Percentiles rank a stretch among this genome's conserved stretches.
Evolutionary conservation across 2,888 invertebrate genomes (phyloP).

Genomic region (Cosmia pyralina): DNA sequence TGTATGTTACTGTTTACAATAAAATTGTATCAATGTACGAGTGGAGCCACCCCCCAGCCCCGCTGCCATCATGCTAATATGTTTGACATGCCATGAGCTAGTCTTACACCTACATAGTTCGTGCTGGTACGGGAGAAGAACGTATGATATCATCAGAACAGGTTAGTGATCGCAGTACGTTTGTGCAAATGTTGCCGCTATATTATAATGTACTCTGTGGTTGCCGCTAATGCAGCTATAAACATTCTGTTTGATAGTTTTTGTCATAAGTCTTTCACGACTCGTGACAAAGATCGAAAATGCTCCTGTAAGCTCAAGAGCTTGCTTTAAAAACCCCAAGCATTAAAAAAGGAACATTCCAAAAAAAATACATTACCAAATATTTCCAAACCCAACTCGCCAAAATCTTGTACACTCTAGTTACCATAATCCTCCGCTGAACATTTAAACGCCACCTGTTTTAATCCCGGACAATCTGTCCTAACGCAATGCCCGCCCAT

Average conservation of each 20-base stretch:
- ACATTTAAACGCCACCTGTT: conserved; percentile 59
- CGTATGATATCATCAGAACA: no score
- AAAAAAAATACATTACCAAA: neutral
- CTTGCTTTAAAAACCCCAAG: neutral
- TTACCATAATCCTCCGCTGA: conserved; percentile 37
- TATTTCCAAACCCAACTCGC: neutral
- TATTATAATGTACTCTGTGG: no score
- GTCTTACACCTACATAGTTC: neutral
- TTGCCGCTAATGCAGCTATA: no score
- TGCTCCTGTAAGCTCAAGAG: neutral
- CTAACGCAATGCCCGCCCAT: conserved; percentile 50
- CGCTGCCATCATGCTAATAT: no score
- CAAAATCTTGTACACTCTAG: conserved; percentile 28
- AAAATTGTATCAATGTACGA: no score
- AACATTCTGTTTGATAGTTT: no score
- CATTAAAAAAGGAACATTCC: neutral
- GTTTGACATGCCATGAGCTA: neutral
- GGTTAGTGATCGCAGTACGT: neutral
- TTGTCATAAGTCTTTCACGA: no score
- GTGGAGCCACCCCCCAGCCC: neutral
- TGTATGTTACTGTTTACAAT: neutral
- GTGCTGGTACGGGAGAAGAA: neutral
- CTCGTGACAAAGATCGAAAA: neutral
- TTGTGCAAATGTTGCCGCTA: no score
- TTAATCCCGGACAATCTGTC: conserved; percentile 53